Evolutionary conservation across 2,797 vertebrate genomes (phyloP).

Genomic region (Melanotaenia pygmaea): DNA sequence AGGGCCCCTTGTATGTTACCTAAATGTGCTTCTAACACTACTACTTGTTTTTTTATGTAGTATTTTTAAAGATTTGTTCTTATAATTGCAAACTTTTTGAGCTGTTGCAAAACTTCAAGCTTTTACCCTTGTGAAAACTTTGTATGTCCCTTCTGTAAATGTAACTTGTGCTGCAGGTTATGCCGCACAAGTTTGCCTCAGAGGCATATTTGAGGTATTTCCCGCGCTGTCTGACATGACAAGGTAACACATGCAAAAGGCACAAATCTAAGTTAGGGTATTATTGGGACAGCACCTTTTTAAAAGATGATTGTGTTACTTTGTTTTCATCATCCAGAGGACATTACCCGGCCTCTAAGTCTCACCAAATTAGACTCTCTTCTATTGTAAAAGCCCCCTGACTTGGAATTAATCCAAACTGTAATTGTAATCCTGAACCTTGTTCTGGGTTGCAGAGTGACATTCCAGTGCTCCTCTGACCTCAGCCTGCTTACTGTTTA

Average conservation of each 20-base stretch:
- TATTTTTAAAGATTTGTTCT: conserved; percentile 24
- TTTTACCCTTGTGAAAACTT: conserved; percentile 2
- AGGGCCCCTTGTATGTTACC: conserved; percentile 17
- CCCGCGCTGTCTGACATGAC: not conserved
- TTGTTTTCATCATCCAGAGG: not conserved
- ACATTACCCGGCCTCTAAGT: not conserved
- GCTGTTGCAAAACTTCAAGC: conserved; percentile 1
- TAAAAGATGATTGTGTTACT: not conserved
- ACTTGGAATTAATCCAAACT: conserved; percentile 16
- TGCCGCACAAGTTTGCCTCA: conserved; percentile 9
- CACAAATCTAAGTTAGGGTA: conserved; percentile 3
- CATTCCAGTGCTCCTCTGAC: conserved; percentile 42
- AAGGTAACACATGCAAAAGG: not conserved
- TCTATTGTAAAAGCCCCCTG: not conserved
- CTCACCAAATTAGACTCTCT: not conserved
- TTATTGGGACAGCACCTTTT: not conserved
- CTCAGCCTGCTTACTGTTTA: conserved; percentile 15
- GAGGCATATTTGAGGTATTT: conserved; percentile 12
- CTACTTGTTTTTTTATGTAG: conserved; percentile 8
- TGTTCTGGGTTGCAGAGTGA: conserved; percentile 19
- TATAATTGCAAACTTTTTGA: conserved; percentile 2
- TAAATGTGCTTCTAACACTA: conserved; percentile 34
- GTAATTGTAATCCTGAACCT: conserved; percentile 6
- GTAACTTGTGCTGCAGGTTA: conserved; percentile 22
- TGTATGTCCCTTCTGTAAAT: conserved; percentile 1